Conservation (phyloP, 2,888 invertebrate species). For the Perizoma affinitatum region DNA sequence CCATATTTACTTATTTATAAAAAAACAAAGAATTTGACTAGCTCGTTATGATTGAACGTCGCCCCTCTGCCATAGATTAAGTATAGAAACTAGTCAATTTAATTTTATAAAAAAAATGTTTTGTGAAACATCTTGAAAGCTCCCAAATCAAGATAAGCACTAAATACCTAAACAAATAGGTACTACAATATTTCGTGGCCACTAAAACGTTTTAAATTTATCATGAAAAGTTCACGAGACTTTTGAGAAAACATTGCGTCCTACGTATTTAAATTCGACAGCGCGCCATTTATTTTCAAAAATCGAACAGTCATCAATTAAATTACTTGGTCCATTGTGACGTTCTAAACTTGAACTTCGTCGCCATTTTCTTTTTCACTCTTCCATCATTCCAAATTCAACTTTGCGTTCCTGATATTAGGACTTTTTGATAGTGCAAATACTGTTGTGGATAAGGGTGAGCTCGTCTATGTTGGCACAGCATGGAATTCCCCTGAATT, state of each 20-base stretch:
- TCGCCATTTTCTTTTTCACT: conserved; percentile 20
- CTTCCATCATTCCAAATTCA: conserved; percentile 4
- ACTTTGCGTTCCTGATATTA: conserved; percentile 24
- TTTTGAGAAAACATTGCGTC: conserved; percentile 33
- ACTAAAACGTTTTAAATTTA: conserved; percentile 15
- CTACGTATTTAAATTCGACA: conserved; percentile 50
- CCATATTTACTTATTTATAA: too few relatives aligned
- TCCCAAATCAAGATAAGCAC: too few relatives aligned
- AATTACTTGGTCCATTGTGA: conserved; percentile 77
- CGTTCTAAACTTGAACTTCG: conserved; percentile 43
- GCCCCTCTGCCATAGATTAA: too few relatives aligned
- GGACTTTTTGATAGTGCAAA: conserved; percentile 18
- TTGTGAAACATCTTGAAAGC: too few relatives aligned
- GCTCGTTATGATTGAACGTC: too few relatives aligned
- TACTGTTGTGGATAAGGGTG: conserved; percentile 36
- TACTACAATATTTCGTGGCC: too few relatives aligned
- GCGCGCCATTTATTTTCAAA: conserved; percentile 69
- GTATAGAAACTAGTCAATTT: too few relatives aligned
- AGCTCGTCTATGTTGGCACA: conserved; percentile 50
- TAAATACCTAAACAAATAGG: too few relatives aligned
- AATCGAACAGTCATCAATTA: conserved; percentile 82
- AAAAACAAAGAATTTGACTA: too few relatives aligned
- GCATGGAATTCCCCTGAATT: conserved; percentile 60
- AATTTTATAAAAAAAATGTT: too few relatives aligned
- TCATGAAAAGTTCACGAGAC: neutral